Percentiles rank a stretch among this genome's conserved stretches.
These are phyloP conservation scores for Macrochelys suwanniensis DNA, from an alignment of 2,797 vertebrate genomes.

Conservation along the genomic window DNA sequence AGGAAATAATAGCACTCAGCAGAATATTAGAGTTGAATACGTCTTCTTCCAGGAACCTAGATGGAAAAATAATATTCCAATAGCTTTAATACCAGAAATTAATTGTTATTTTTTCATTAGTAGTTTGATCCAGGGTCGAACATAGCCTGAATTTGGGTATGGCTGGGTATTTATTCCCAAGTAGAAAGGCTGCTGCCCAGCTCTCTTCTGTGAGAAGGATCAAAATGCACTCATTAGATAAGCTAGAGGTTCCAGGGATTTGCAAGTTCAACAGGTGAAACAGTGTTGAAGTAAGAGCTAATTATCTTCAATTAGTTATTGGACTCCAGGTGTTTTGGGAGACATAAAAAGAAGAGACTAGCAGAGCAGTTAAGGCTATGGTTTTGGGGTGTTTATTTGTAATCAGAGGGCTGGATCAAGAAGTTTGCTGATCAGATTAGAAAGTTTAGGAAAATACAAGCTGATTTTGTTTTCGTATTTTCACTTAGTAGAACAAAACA, in stretches of 20 bases:
- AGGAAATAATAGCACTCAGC: neutral
- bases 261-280: rapidly evolving
- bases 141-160: neutral
- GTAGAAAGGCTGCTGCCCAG: neutral
- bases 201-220: neutral
- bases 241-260: rapidly evolving
- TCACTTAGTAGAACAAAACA: neutral
- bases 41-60: neutral
- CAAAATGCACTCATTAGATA: rapidly evolving
- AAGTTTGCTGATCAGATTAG: neutral
- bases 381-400: neutral
- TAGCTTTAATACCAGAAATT: neutral
- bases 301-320: neutral
- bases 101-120: neutral
- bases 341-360: rapidly evolving
- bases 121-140: neutral
- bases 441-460: neutral
- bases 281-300: neutral
- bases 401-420: neutral
- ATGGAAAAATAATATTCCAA: neutral
- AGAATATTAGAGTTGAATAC: neutral
- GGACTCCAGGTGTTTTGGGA: rapidly evolving
- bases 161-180: neutral
- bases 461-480: neutral
- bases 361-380: neutral